Evolutionary conservation across 2,113 vertebrate genomes (phyloP).

Genomic region (crab-eating macaque (Macaca fascicularis)): T2T-MFA8v1.1 NC_088391.1:39068001-39068500

Average conservation of each 20-base stretch:
- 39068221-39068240: neutral
- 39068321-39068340: neutral
- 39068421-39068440: neutral
- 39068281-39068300: neutral
- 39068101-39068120: neutral
- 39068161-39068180: neutral
- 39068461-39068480: neutral
- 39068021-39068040: neutral
- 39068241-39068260: neutral
- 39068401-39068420: neutral
- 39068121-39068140: neutral
- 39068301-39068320: neutral
- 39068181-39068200: neutral
- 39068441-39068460: neutral
- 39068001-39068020: neutral
- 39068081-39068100: neutral
- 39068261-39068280: neutral
- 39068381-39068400: neutral
- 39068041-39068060: neutral
- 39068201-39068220: neutral
- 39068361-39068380: neutral
- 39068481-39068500: neutral
- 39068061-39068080: slow-evolving; percentile 1
- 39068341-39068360: neutral
- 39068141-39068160: neutral